Evolutionary conservation across 2,888 invertebrate genomes (phyloP).

Genomic region (Watsonalla cultraria): DNA sequence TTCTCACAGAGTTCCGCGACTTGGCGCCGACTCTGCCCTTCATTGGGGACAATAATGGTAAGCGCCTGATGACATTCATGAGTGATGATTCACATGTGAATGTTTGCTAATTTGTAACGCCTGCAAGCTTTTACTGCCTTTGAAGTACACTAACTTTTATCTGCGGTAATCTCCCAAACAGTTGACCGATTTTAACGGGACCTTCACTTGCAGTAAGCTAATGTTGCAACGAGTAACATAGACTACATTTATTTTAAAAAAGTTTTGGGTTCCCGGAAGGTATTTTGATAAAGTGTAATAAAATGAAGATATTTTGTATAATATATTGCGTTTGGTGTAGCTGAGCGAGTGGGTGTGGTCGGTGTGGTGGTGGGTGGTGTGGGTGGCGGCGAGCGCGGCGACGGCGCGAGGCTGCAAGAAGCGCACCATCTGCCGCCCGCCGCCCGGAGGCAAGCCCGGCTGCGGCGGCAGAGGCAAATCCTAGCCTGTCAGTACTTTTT

Average conservation of each 20-base stretch:
- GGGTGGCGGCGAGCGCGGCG: slow-evolving; percentile 26
- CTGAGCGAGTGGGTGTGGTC: slow-evolving; percentile 18
- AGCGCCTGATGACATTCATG: neutral
- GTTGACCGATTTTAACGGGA: no score
- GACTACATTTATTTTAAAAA: no score
- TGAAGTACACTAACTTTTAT: no score
- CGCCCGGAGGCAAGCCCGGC: slow-evolving; percentile 55
- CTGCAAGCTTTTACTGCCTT: no score
- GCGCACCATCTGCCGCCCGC: slow-evolving; percentile 61
- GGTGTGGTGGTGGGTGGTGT: slow-evolving; percentile 30
- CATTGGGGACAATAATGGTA: neutral
- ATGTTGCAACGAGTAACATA: no score
- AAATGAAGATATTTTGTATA: no score
- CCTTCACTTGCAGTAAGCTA: no score
- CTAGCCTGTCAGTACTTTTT: neutral
- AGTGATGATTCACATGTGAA: neutral
- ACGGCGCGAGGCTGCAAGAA: slow-evolving; percentile 43
- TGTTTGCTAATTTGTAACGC: neutral
- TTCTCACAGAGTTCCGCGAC: slow-evolving; percentile 1
- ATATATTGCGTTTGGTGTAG: neutral
- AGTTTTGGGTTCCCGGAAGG: no score
- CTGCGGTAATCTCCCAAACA: no score
- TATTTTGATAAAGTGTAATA: no score
- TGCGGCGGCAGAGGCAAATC: slow-evolving; percentile 43
- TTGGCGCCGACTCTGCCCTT: neutral